phyloP scores from a whole-genome alignment of 64 coral and sea anemone genomes.

The Montipora foliosa region DNA sequence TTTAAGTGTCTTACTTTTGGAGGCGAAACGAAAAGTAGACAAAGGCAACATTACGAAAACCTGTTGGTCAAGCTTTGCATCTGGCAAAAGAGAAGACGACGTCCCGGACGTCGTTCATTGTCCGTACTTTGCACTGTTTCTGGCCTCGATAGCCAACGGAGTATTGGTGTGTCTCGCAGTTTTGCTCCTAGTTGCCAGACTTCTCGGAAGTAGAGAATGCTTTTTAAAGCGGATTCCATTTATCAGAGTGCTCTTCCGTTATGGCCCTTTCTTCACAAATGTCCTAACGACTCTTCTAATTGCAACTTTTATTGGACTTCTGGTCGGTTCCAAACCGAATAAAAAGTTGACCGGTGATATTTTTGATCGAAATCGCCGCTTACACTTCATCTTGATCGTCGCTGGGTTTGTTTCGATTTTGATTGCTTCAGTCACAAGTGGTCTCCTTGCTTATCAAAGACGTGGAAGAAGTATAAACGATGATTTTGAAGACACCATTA shows the following conservation, averaged over 20 bases:
- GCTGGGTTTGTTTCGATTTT: background rate
- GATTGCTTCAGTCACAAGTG: conserved; percentile 1
- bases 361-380: background rate
- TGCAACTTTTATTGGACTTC: background rate
- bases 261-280: conserved; percentile 32
- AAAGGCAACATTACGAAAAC: background rate
- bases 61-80: conserved; percentile 28
- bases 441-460: background rate
- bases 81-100: background rate
- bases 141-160: conserved; percentile 23
- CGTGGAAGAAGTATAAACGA: background rate
- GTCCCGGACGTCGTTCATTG: background rate
- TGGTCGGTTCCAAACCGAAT: background rate
- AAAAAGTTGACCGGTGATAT: background rate
- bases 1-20: background rate
- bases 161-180: background rate
- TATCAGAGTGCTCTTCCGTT: background rate
- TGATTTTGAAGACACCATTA: conserved; percentile 16
- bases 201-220: conserved; percentile 10
- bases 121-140: conserved; percentile 24
- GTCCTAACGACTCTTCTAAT: background rate
- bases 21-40: background rate
- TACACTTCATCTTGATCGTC: background rate
- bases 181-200: background rate
- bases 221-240: conserved; percentile 3